Percentiles rank a stretch among this genome's conserved stretches.
Evolutionary conservation across 2,888 invertebrate genomes (phyloP).

Genomic region (Hirudinaria manillensis): DNA sequence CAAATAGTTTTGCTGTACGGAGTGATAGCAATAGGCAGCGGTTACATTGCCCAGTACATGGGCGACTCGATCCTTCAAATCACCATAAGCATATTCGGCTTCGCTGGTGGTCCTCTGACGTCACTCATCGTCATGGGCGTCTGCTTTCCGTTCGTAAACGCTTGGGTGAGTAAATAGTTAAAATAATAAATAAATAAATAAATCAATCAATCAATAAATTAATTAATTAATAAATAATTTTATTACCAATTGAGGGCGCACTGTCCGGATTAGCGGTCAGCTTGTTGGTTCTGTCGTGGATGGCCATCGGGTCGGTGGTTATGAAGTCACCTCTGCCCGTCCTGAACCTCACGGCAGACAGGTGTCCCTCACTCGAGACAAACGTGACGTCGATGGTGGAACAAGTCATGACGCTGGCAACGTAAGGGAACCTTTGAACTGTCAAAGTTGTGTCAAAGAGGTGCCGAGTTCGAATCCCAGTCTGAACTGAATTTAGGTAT

Average conservation of each 20-base stretch:
- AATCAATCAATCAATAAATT: not conserved
- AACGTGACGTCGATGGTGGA: not conserved
- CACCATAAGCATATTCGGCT: slow-evolving; percentile 47
- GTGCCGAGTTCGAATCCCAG: too few relatives aligned
- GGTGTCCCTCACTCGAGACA: slow-evolving; percentile 3
- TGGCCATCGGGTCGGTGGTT: slow-evolving; percentile 25
- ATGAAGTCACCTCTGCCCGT: slow-evolving; percentile 8
- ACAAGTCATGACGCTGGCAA: too few relatives aligned
- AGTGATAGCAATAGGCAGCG: slow-evolving; percentile 41
- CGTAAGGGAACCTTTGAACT: too few relatives aligned
- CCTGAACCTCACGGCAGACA: slow-evolving; percentile 7
- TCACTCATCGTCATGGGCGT: slow-evolving; percentile 44
- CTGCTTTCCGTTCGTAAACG: slow-evolving; percentile 45
- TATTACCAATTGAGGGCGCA: slow-evolving; percentile 14
- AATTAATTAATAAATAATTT: too few relatives aligned
- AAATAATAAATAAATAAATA: too few relatives aligned
- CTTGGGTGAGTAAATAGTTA: slow-evolving; percentile 7
- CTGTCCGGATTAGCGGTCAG: slow-evolving; percentile 13
- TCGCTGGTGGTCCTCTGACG: slow-evolving; percentile 49
- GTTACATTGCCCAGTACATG: slow-evolving; percentile 43
- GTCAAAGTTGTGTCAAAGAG: too few relatives aligned
- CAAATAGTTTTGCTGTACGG: slow-evolving; percentile 44
- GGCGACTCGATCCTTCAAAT: slow-evolving; percentile 44
- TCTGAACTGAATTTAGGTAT: too few relatives aligned
- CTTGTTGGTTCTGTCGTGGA: slow-evolving; percentile 14